A percentile compares a stretch with the other conserved stretches of the same genome.
These are phyloP conservation scores for Drosophila anomelani DNA, from an alignment of 2,888 invertebrate genomes.

Conservation along the genomic window DNA sequence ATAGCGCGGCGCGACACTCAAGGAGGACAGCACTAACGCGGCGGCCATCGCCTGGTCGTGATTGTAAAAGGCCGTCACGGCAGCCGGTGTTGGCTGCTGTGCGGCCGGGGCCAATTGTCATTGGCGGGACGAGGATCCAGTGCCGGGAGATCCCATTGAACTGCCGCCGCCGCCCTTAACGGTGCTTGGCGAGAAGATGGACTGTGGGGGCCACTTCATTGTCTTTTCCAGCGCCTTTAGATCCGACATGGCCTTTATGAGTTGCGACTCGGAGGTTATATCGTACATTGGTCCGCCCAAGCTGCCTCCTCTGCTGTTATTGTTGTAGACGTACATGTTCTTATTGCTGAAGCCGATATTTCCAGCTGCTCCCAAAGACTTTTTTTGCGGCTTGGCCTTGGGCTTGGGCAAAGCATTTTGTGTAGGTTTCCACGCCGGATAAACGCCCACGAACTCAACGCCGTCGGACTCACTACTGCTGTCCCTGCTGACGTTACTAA, in stretches of 20 bases:
- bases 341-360: slow-evolving; percentile 51
- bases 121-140: slow-evolving; percentile 62
- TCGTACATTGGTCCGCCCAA: slow-evolving; percentile 40
- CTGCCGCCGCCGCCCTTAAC: slow-evolving; percentile 24
- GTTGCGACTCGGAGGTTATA: slow-evolving; percentile 45
- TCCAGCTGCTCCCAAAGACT: slow-evolving; percentile 38
- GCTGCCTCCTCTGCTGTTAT: slow-evolving; percentile 36
- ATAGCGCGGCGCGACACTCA: slow-evolving; percentile 67
- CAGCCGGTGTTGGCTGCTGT: slow-evolving; percentile 62
- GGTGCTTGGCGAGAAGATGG: slow-evolving; percentile 25
- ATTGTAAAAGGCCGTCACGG: slow-evolving; percentile 81
- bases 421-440: slow-evolving; percentile 65
- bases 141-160: slow-evolving; percentile 26
- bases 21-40: slow-evolving; percentile 80
- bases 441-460: slow-evolving; percentile 83
- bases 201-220: slow-evolving; percentile 51
- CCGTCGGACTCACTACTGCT: slow-evolving; percentile 84
- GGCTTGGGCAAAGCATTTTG: slow-evolving; percentile 29
- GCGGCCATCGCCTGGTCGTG: slow-evolving; percentile 82
- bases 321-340: slow-evolving; percentile 54
- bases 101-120: slow-evolving; percentile 76
- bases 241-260: slow-evolving; percentile 55
- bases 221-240: slow-evolving; percentile 55
- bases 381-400: slow-evolving; percentile 52
- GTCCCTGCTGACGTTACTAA: slow-evolving; percentile 68